phyloP scores from a whole-genome alignment of 2,888 invertebrate genomes.

The Macaria notata region DNA sequence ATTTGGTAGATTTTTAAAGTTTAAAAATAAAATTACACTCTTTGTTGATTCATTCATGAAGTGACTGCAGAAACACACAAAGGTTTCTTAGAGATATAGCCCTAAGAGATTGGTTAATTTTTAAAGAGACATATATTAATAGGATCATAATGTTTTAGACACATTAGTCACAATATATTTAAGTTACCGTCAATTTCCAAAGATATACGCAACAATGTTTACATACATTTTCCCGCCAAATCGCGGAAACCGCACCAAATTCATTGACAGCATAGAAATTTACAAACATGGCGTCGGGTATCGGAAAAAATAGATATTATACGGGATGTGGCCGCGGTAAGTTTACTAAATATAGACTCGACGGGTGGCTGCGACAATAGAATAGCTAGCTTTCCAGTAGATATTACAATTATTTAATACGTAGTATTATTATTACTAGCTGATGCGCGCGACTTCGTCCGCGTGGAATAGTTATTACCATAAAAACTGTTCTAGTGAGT shows the following conservation, averaged over 20 bases:
- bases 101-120: too few relatives aligned
- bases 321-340: constrained; percentile 67
- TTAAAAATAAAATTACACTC: too few relatives aligned
- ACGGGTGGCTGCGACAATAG: constrained; percentile 55
- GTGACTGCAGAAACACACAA: too few relatives aligned
- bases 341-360: constrained; percentile 76
- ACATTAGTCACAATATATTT: too few relatives aligned
- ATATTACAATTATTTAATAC: constrained; percentile 2
- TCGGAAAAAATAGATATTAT: constrained; percentile 74
- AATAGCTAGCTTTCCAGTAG: constrained; percentile 13
- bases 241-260: constrained; percentile 75
- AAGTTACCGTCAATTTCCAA: not conserved
- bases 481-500: too few relatives aligned
- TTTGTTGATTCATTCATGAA: too few relatives aligned
- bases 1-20: too few relatives aligned
- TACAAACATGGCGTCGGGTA: constrained; percentile 70
- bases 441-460: too few relatives aligned
- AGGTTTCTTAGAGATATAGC: too few relatives aligned
- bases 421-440: not conserved
- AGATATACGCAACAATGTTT: constrained; percentile 21
- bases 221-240: constrained; percentile 57
- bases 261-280: constrained; percentile 72
- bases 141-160: too few relatives aligned
- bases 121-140: too few relatives aligned
- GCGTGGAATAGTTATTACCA: too few relatives aligned